Evolutionary conservation across 2,113 vertebrate species (phyloP), one percentile per base, ranked within the genome.

Genomic region (Chunga burmeisteri): DNA sequence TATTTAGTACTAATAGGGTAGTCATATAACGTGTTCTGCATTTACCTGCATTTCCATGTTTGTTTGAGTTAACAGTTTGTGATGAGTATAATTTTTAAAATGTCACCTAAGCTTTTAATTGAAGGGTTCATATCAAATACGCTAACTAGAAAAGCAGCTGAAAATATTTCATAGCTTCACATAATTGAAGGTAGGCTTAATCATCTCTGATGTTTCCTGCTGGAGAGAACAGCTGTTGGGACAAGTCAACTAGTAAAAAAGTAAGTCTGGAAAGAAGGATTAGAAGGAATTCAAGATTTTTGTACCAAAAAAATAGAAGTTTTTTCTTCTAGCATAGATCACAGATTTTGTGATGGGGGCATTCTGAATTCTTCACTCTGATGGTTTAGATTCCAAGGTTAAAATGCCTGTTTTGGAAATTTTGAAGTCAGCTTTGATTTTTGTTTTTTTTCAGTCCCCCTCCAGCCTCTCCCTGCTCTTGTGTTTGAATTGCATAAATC

Each of bases 381-480:
- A 25, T 79, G 42, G 6, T 91, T 91, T 66, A 75, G 55, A 17
- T 93, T 20, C 27, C 38, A 75, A 73, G 90, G 87, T 94, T 91
- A 92, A 93, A 94, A 88, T 66, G 55, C 44, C 47, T 67, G 32
- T 63, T 94, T 92, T 63, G 25, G 55, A 94, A 89, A 56, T 81
- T 94, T 79, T 67, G 88, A 86, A 88, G 42, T 85, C 77, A 79
- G 81, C 91, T 95, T 95, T 95, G 71, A 88, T 71, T 38, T 18
- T 86, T 53, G 6, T 89, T 95, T 74, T 95, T 74, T 53, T n/a
- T 22, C 40, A 44, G 0, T 65, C 21, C 4, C 25, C 4, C 11
- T 81, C 56, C 61, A 74, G 9, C 14, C 59, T 23, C 19, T 80
- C 21, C 10, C 46, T 56, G 11, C 53, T 94, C 58, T 81, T 86